Evolutionary conservation across 23 tunicate genomes (phyloP).

Genomic region (Oikopleura albicans): DNA sequence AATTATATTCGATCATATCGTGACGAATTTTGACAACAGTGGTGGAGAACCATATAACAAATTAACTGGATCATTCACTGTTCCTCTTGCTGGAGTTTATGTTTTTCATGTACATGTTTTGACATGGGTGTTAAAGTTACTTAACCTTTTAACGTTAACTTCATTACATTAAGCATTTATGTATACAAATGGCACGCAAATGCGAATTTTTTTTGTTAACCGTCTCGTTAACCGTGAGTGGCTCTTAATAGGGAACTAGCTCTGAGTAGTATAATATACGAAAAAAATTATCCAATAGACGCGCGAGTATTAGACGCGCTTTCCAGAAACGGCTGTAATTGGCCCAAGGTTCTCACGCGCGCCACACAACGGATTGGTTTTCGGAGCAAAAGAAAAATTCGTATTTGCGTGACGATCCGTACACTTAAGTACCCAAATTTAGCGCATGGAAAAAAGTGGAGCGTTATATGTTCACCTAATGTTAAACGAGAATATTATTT

Average conservation of each 20-base stretch:
- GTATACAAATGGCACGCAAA: background rate
- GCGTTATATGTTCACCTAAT: conserved; percentile 44
- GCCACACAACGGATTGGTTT: no score
- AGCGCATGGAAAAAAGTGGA: conserved; percentile 41
- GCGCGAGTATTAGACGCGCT: no score
- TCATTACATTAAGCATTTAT: background rate
- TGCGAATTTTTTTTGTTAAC: no score
- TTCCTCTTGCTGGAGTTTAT: conserved; percentile 61
- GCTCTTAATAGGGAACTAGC: no score
- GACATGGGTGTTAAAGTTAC: background rate
- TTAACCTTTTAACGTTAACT: background rate
- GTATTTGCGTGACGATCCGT: no score
- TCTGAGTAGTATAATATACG: no score
- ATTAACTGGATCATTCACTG: conserved; percentile 61
- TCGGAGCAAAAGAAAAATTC: no score
- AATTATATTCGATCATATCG: conserved; percentile 44
- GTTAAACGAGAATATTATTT: conserved; percentile 41
- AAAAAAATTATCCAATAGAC: no score
- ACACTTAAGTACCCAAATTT: no score
- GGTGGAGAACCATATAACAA: conserved; percentile 34
- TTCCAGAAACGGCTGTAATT: no score
- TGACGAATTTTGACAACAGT: conserved; percentile 29
- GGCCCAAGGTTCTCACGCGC: no score
- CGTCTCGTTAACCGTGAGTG: no score
- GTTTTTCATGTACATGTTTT: conserved; percentile 49